Conservation (phyloP, 2,797 vertebrate genomes). For the Rachycentron canadum region DNA sequence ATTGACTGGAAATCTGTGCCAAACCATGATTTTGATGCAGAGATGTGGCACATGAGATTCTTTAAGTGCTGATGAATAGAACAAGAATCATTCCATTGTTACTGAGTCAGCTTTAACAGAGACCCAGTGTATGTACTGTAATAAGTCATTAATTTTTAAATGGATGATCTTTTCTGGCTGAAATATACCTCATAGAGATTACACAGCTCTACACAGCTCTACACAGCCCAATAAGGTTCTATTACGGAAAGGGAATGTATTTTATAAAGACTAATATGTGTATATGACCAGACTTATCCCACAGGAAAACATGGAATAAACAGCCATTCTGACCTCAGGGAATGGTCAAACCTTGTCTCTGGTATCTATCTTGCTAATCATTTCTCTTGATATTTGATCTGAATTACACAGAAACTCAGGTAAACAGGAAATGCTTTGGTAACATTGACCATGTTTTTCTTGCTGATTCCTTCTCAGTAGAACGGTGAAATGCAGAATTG, state of each 20-base stretch:
- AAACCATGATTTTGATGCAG: slow-evolving; percentile 6
- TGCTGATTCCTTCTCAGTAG: background rate
- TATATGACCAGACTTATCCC: background rate
- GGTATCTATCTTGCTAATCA: background rate
- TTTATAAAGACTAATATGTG: background rate
- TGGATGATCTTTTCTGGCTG: background rate
- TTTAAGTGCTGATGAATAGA: slow-evolving; percentile 3
- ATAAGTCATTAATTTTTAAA: background rate
- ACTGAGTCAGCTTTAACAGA: background rate
- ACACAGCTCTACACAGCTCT: background rate
- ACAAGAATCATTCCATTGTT: background rate
- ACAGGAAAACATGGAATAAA: slow-evolving; percentile 10
- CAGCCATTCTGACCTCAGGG: background rate
- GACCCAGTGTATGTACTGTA: background rate
- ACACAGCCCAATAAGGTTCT: background rate
- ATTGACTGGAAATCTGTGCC: slow-evolving; percentile 11
- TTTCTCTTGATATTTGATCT: background rate
- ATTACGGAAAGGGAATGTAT: background rate
- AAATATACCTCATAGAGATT: background rate
- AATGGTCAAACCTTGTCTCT: background rate
- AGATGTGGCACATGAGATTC: background rate
- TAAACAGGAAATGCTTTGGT: slow-evolving; percentile 19
- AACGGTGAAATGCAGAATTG: background rate
- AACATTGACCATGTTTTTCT: background rate
- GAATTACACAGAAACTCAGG: background rate